Percentiles rank a stretch among this genome's conserved stretches.
Evolutionary conservation across 2,113 vertebrate genomes (phyloP).

Genomic region (Cichladusa arquata): DNA sequence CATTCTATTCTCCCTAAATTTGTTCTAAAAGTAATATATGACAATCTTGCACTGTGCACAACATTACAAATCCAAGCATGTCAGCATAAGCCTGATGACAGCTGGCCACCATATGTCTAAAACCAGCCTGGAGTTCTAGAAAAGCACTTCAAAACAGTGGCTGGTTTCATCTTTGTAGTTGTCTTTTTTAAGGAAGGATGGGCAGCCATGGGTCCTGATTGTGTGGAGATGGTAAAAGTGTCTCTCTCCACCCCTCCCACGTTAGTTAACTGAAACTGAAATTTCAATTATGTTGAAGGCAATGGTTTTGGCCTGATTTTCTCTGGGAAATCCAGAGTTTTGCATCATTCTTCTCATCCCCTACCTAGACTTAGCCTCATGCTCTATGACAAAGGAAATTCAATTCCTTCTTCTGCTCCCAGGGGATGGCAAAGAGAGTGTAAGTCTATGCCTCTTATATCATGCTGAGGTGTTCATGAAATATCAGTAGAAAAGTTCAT

Average conservation of each 20-base stretch:
- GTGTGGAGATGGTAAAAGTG: background rate
- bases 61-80: background rate
- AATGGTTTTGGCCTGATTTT: background rate
- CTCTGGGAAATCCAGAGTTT: background rate
- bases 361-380: background rate
- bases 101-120: background rate
- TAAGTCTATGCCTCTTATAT: background rate
- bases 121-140: background rate
- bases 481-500: background rate
- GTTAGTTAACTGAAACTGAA: background rate
- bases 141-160: background rate
- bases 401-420: background rate
- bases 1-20: background rate
- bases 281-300: background rate
- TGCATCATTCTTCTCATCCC: background rate
- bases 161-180: background rate
- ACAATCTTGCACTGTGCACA: background rate
- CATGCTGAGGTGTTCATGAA: background rate
- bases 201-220: background rate
- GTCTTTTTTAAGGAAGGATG: background rate
- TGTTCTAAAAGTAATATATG: background rate
- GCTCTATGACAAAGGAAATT: background rate
- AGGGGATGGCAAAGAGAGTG: background rate
- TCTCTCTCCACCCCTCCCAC: fast-evolving
- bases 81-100: background rate